These are phyloP conservation scores for Odontesthes bonariensis DNA, from an alignment of 2,113 vertebrate genomes.

Conservation along the genomic window DNA sequence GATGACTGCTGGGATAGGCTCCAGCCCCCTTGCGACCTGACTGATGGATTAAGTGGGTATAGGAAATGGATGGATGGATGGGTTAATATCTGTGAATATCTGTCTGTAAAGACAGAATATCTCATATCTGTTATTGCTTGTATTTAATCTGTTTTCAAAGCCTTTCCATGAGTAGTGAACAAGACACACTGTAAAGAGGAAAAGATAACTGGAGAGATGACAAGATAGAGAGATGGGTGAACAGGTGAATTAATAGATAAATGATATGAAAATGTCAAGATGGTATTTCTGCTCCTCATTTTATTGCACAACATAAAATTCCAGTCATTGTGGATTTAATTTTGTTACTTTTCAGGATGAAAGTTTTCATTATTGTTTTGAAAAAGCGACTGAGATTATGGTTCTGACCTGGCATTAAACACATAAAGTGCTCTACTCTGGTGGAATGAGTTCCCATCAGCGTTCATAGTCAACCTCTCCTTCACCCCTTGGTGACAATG, in stretches of 20 bases:
- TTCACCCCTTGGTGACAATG: conserved; percentile 42
- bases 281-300: no score
- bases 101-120: no score
- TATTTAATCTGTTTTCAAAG: conserved; percentile 21
- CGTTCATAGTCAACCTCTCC: conserved; percentile 55
- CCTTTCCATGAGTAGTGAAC: conserved; percentile 25
- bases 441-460: conserved; percentile 27
- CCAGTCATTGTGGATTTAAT: no score
- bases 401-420: not conserved
- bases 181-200: conserved; percentile 22
- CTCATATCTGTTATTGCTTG: not conserved
- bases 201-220: not conserved
- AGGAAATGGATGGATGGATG: no score
- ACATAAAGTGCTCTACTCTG: not conserved
- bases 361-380: not conserved
- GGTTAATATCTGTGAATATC: no score
- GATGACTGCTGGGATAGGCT: no score
- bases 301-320: no score
- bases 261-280: conserved; percentile 9
- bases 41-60: no score
- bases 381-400: not conserved
- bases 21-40: no score
- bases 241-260: conserved; percentile 1
- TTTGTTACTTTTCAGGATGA: not conserved
- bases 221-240: conserved; percentile 14